A percentile compares a stretch with the other conserved stretches of the same genome.
These are phyloP conservation scores for Xestia c-nigrum DNA, from an alignment of 2,888 invertebrate genomes.

Conservation along the genomic window DNA sequence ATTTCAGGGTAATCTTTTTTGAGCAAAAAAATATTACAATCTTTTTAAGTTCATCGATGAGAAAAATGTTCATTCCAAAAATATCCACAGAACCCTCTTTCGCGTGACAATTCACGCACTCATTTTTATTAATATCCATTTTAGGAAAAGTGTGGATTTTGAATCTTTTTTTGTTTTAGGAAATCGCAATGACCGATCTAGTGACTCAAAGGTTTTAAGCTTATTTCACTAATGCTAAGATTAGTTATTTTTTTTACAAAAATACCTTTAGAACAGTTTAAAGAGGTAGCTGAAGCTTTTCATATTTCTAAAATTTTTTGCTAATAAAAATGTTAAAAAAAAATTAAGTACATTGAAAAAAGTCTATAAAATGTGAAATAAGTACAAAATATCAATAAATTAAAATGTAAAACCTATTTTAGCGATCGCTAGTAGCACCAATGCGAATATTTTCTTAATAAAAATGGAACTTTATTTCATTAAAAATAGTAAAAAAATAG, in stretches of 20 bases:
- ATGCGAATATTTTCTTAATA: conserved; percentile 77
- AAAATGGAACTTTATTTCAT: conserved; percentile 63
- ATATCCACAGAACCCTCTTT: conserved; percentile 50
- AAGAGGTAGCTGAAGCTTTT: conserved; percentile 87
- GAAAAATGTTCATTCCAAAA: conserved; percentile 26
- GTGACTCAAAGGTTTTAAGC: conserved; percentile 73
- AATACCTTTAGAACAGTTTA: conserved; percentile 86
- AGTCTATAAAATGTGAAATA: conserved; percentile 68
- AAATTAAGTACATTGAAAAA: conserved; percentile 83
- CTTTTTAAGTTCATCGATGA: conserved; percentile 2
- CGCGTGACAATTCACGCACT: conserved; percentile 49
- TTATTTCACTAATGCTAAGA: conserved; percentile 77
- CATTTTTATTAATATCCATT: conserved; percentile 59
- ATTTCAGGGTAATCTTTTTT: conserved; percentile 41
- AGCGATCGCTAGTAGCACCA: conserved; percentile 87
- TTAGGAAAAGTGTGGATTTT: conserved; percentile 82
- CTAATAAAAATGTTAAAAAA: conserved; percentile 72
- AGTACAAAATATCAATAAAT: conserved; percentile 69
- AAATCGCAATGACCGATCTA: conserved; percentile 73
- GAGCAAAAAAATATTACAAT: conserved; percentile 49
- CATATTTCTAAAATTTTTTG: conserved; percentile 74
- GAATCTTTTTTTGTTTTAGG: conserved; percentile 76
- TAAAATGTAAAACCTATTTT: conserved; percentile 72
- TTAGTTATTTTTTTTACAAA: conserved; percentile 83
- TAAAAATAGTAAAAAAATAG: conserved; percentile 47